Percentiles rank a stretch among this genome's conserved stretches.
Conservation (phyloP, 2,888 invertebrate species). For the Drosophila eohydei region DNA sequence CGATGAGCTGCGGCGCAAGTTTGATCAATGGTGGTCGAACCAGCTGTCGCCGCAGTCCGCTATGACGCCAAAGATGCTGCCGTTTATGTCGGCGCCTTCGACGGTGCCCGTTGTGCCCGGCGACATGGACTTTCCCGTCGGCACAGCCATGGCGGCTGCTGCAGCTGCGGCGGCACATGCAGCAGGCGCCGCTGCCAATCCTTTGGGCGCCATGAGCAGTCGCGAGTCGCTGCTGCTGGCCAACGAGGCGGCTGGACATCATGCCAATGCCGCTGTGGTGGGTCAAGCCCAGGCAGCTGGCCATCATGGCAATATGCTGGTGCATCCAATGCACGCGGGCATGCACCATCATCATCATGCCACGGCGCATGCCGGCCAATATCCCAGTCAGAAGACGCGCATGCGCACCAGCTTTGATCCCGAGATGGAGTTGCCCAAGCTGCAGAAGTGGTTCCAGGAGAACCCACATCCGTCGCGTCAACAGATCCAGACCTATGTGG, state of each 20-base stretch:
- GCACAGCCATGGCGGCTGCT: slow-evolving; percentile 85
- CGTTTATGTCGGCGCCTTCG: slow-evolving; percentile 84
- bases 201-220: slow-evolving; percentile 66
- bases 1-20: slow-evolving; percentile 94
- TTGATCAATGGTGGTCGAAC: slow-evolving; percentile 95
- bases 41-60: slow-evolving; percentile 88
- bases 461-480: slow-evolving; percentile 99
- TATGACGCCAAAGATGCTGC: slow-evolving; percentile 86
- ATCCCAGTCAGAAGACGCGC: slow-evolving; percentile 92
- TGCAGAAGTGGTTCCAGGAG: slow-evolving; percentile 98
- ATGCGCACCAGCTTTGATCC: slow-evolving; percentile 99
- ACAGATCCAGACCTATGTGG: slow-evolving; percentile 98
- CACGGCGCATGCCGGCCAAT: slow-evolving; percentile 86
- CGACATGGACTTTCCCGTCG: slow-evolving; percentile 84
- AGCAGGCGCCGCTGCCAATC: slow-evolving; percentile 63
- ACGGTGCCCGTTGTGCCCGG: slow-evolving; percentile 77
- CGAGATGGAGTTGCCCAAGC: slow-evolving; percentile 96
- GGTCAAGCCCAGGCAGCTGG: slow-evolving; percentile 48
- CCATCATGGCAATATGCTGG: slow-evolving; percentile 83
- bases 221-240: slow-evolving; percentile 80
- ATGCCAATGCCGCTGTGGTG: slow-evolving; percentile 57
- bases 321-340: slow-evolving; percentile 90
- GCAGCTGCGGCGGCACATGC: slow-evolving; percentile 85
- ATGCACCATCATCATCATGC: slow-evolving; percentile 87
- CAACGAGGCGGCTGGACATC: slow-evolving; percentile 82